Evolutionary conservation across 2,888 invertebrate species (phyloP).

Genomic region (Oegoconia quadripuncta): DNA sequence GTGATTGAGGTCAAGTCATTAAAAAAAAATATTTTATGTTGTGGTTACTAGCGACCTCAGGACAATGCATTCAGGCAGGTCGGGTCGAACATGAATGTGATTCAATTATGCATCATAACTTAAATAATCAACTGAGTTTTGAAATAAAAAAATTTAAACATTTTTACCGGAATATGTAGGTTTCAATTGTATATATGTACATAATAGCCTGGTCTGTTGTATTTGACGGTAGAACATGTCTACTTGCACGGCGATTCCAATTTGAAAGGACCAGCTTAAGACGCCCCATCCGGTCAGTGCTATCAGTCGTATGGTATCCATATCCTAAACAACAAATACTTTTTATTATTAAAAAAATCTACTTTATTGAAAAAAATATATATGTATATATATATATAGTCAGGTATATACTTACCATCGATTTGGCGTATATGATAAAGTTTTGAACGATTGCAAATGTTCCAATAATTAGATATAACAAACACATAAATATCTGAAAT

Average conservation of each 20-base stretch:
- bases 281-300: constrained; percentile 38
- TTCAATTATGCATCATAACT: too few species aligned
- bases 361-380: background rate
- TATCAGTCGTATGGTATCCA: constrained; percentile 29
- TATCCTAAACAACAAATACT: constrained; percentile 10
- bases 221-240: constrained; percentile 47
- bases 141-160: background rate
- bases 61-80: too few species aligned
- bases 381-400: constrained; percentile 1
- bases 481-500: constrained; percentile 33
- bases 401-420: constrained; percentile 28
- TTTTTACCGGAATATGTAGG: constrained; percentile 38
- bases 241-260: constrained; percentile 24
- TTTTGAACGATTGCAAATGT: constrained; percentile 45
- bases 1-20: too few species aligned
- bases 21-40: too few species aligned
- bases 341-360: background rate
- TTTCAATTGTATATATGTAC: constrained; percentile 48
- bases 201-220: constrained; percentile 50
- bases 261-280: constrained; percentile 35
- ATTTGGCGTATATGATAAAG: constrained; percentile 37
- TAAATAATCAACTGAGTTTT: too few species aligned
- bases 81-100: too few species aligned
- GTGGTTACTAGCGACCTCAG: too few species aligned
- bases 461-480: constrained; percentile 31